A percentile compares a stretch with the other conserved stretches of the same genome.
Evolutionary conservation across 2,797 vertebrate genomes (phyloP).

Genomic region (Artibeus lituratus): DNA sequence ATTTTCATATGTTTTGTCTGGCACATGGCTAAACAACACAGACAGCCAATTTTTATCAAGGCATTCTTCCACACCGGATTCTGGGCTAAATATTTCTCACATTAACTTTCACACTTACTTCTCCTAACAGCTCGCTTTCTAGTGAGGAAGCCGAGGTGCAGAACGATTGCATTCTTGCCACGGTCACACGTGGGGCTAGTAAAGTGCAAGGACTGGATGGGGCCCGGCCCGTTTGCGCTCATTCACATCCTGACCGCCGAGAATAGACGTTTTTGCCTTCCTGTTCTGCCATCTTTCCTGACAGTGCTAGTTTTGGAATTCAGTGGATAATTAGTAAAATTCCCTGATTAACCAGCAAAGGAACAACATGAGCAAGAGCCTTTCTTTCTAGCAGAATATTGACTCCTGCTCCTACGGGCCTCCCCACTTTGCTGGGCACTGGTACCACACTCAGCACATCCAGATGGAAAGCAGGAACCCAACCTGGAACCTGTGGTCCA

Average conservation of each 20-base stretch:
- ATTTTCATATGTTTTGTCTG: slow-evolving; percentile 23
- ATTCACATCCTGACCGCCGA: background rate
- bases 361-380: background rate
- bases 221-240: background rate
- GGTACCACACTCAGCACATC: background rate
- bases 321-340: background rate
- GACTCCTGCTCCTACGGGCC: background rate
- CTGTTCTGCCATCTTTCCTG: background rate
- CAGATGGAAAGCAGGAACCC: background rate
- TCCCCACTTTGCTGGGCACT: background rate
- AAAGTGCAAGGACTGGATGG: background rate
- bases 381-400: slow-evolving; percentile 35
- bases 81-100: slow-evolving; percentile 11
- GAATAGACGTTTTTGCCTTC: background rate
- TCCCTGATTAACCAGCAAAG: background rate
- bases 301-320: background rate
- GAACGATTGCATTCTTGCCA: background rate
- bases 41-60: background rate
- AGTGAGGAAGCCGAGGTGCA: background rate
- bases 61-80: background rate
- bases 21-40: background rate
- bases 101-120: background rate
- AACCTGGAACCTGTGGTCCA: background rate
- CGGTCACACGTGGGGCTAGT: background rate
- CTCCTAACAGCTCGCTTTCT: background rate